phyloP scores from a whole-genome alignment of 2,113 vertebrate species.

The Bubo blakistoni region DNA sequence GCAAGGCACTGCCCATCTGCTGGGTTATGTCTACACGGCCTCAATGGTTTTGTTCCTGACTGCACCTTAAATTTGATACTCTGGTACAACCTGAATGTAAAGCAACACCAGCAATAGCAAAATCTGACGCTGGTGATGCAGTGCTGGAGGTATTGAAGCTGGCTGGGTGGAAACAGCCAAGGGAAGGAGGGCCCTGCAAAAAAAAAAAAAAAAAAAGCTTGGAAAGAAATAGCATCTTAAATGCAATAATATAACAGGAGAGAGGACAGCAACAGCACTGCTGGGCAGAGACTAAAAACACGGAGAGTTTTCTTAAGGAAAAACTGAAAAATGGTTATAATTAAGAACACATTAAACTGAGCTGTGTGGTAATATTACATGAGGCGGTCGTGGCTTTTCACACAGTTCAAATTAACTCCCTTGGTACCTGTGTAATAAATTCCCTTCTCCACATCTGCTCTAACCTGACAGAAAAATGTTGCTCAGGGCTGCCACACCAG shows the following conservation, averaged over 20 bases:
- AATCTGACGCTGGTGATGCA: neutral
- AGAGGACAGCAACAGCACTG: neutral
- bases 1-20: neutral
- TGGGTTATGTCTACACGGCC: neutral
- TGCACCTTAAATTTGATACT: neutral
- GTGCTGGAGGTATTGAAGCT: neutral
- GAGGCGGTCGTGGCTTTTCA: neutral
- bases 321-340: neutral
- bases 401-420: neutral
- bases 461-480: neutral
- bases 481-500: neutral
- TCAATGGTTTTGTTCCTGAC: neutral
- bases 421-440: neutral
- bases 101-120: neutral
- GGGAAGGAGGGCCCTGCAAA: neutral
- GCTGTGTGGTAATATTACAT: neutral
- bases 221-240: neutral
- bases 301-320: neutral
- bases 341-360: neutral
- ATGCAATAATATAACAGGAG: rapidly evolving
- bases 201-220: too few relatives aligned
- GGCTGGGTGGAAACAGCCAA: neutral
- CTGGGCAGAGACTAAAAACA: neutral
- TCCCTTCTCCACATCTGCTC: neutral
- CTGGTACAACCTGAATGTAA: neutral